These are phyloP conservation scores for Coregonus suidteri DNA, from an alignment of 2,797 vertebrate species.

Conservation along the genomic window DNA sequence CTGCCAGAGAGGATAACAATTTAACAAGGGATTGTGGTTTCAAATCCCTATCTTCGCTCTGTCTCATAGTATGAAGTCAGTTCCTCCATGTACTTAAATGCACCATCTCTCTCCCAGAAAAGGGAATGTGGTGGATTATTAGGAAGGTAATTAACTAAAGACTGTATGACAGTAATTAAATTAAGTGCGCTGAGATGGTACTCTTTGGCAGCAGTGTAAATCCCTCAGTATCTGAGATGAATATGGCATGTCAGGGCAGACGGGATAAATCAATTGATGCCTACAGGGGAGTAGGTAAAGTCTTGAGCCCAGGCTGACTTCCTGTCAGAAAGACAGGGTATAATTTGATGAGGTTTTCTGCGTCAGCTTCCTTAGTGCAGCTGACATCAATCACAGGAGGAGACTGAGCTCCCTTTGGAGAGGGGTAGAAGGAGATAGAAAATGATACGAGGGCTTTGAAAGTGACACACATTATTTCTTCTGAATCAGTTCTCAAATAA, in stretches of 20 bases:
- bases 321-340: constrained; percentile 13
- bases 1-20: constrained; percentile 8
- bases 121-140: constrained; percentile 12
- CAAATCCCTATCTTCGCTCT: background rate
- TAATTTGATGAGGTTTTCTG: constrained; percentile 30
- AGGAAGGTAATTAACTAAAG: constrained; percentile 35
- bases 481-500: too few relatives aligned
- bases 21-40: constrained; percentile 3
- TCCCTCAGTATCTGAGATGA: constrained; percentile 33
- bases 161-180: constrained; percentile 36
- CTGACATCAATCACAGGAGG: constrained; percentile 27
- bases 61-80: background rate
- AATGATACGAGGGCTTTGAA: background rate
- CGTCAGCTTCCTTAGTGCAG: constrained; percentile 24
- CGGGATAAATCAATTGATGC: constrained; percentile 27
- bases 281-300: background rate
- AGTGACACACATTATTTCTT: too few relatives aligned
- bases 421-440: background rate
- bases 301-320: constrained; percentile 13
- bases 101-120: background rate
- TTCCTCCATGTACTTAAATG: background rate
- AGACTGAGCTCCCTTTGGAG: background rate
- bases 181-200: constrained; percentile 14
- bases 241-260: constrained; percentile 15
- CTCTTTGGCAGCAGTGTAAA: constrained; percentile 18